Percentiles rank a stretch among this genome's conserved stretches.
These are phyloP conservation scores for Gallinago media DNA, from an alignment of 2,113 vertebrate genomes.

Conservation along the genomic window DNA sequence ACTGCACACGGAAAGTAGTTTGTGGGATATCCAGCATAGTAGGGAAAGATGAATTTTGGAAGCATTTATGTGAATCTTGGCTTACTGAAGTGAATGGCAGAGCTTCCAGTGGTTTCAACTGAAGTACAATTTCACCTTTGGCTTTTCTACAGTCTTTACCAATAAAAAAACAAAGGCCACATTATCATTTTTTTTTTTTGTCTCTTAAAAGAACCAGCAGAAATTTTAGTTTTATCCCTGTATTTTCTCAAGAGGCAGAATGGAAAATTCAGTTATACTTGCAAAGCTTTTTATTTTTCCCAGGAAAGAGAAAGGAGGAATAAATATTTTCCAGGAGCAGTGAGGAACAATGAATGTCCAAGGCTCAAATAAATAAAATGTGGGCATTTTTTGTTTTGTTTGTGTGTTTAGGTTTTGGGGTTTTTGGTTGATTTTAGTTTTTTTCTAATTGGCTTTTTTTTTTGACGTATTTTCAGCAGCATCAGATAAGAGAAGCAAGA, in stretches of 20 bases:
- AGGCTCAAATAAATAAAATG: neutral
- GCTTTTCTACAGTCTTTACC: neutral
- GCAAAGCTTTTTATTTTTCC: neutral
- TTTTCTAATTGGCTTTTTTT: neutral
- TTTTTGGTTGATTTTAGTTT: neutral
- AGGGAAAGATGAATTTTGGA: neutral
- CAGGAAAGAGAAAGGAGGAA: neutral
- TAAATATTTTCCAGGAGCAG: neutral
- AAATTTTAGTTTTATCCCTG: neutral
- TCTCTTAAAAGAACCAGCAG: neutral
- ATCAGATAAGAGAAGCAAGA: neutral
- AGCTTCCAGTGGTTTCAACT: neutral
- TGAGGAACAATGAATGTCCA: neutral
- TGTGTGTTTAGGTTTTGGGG: neutral
- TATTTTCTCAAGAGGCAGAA: neutral
- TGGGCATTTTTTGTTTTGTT: neutral
- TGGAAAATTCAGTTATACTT: neutral
- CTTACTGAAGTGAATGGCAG: neutral
- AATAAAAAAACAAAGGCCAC: neutral
- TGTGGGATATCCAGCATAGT: neutral
- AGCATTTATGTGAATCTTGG: neutral
- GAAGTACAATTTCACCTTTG: neutral
- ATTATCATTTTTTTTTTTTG: neutral
- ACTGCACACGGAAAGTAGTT: fast-evolving
- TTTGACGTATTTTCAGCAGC: neutral